Evolutionary conservation across 2,113 vertebrate genomes (phyloP), one percentile per base, ranked within the genome.

Genomic region (Daphoenositta chrysoptera): DNA sequence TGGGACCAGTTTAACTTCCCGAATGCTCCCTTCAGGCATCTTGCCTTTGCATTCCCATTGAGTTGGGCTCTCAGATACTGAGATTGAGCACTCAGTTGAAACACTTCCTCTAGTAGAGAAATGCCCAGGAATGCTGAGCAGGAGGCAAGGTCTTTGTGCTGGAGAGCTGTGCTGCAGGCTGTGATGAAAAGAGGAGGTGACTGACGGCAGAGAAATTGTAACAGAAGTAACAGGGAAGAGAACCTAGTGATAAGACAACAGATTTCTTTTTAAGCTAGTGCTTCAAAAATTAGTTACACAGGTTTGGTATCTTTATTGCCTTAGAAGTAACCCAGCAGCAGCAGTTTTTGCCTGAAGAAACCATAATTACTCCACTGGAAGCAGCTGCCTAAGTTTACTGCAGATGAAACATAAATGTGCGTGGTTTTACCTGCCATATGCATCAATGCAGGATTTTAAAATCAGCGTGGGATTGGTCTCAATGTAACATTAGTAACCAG

Each of bases 231-330:
- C 24, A 60, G 22, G 2, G 18, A 78, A 81, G 56, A 50, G 23
- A 19, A 61, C 10, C 11, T 12, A 35, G 35, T 7, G 4, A 45
- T 58, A 58, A 65, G 16, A 35, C 0, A 0, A 6, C 30, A n/a
- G 57, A 4, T 22, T 45, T 72, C n/a, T 58, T 58, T 87, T 68
- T 1, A 65, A 90, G 39, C 9, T 76, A 33, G 13, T 35, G 31
- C 53, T 82, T 82, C 23, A 88, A 39, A 94, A 89, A 53, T 48
- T 19, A 80, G 20, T 63, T 42, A n/a, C 6, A 5, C 39, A 70
- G 58, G 42, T 93, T 71, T 88, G 28, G 6, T 88, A 10, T 77
- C 68, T 77, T 85, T 88, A 47, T 66, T 9, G 5, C 50, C 56
- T 53, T 70, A 80, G 47, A 70, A 77, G 39, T 57, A 75, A 63